A percentile compares a stretch with the other conserved stretches of the same genome.
Evolutionary conservation across 2,888 invertebrate genomes (phyloP).

Genomic region (Macrosiphum euphorbiae): DNA sequence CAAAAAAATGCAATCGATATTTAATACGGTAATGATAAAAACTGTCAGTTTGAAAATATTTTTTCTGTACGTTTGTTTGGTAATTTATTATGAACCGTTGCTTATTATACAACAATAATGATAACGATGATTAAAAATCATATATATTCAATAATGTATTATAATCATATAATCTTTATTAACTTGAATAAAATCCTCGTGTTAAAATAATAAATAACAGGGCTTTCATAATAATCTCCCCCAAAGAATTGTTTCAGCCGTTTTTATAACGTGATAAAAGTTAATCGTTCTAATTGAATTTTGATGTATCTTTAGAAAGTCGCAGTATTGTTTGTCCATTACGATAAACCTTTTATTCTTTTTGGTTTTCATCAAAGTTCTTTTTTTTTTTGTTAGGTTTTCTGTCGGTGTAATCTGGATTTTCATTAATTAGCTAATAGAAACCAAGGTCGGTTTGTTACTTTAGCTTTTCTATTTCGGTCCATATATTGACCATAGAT

Average conservation of each 20-base stretch:
- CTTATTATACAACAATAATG: neutral
- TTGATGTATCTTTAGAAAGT: neutral
- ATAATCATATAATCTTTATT: conserved; percentile 18
- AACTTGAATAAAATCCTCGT: neutral
- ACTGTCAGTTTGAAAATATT: neutral
- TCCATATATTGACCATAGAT: neutral
- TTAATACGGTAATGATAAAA: neutral
- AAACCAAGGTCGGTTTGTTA: conserved; percentile 6
- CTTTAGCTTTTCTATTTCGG: neutral
- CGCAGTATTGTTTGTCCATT: conserved; percentile 20
- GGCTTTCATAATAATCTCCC: neutral
- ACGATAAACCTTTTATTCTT: conserved; percentile 45
- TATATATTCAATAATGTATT: neutral
- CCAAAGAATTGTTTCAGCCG: conserved; percentile 1
- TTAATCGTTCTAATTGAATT: conserved; percentile 60
- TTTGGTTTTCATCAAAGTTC: conserved; percentile 45
- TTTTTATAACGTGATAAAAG: conserved; percentile 27
- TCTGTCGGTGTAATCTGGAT: conserved; percentile 15
- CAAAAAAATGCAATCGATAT: neutral
- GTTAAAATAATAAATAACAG: conserved; percentile 22
- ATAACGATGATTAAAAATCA: neutral
- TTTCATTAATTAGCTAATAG: conserved; percentile 56
- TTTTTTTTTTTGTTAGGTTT: conserved; percentile 17
- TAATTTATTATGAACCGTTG: neutral
- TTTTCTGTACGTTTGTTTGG: neutral